These are phyloP conservation scores for Polylopha cassiicola DNA, from an alignment of 2,888 invertebrate genomes.

Conservation along the genomic window DNA sequence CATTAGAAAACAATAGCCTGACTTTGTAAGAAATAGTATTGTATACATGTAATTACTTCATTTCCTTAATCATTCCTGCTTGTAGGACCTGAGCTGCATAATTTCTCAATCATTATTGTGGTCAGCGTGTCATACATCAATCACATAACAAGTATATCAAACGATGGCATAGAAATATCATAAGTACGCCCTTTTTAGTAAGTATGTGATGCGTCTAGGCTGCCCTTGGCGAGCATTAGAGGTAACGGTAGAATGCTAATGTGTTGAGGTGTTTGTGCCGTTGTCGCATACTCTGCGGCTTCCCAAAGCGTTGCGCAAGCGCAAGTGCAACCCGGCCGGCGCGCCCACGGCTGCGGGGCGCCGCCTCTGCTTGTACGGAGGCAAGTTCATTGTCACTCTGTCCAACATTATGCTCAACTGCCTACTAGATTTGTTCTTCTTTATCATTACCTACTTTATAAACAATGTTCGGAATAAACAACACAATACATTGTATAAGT, in stretches of 20 bases:
- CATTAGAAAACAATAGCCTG: too few species aligned
- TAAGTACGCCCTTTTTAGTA: constrained; percentile 29
- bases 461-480: neutral
- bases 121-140: too few species aligned
- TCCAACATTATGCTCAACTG: constrained; percentile 30
- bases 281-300: constrained; percentile 49
- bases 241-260: constrained; percentile 75
- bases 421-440: constrained; percentile 22
- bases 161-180: too few species aligned
- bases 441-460: constrained; percentile 2
- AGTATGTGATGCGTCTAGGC: constrained; percentile 45
- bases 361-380: constrained; percentile 37
- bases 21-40: too few species aligned
- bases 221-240: constrained; percentile 50
- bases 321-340: constrained; percentile 56
- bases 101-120: too few species aligned
- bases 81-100: too few species aligned
- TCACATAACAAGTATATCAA: too few species aligned
- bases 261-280: constrained; percentile 46
- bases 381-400: constrained; percentile 69
- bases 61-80: too few species aligned
- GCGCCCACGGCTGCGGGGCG: constrained; percentile 32
- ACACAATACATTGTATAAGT: too few species aligned
- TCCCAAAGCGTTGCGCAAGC: constrained; percentile 66
- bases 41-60: too few species aligned